Conservation (phyloP, 1,140 invertebrate species). For the Psix sp. region DNA sequence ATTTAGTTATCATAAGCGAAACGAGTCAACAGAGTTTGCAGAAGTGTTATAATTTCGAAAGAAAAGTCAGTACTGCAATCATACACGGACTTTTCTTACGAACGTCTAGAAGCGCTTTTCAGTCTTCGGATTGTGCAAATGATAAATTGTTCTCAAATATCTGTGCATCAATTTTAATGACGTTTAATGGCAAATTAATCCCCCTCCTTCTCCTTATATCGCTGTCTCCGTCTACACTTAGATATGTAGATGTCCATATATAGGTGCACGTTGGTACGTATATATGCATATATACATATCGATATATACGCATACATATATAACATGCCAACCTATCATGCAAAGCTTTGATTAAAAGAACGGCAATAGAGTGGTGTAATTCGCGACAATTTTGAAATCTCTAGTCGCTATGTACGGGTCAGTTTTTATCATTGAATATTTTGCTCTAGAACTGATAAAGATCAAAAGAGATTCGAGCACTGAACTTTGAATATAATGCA, state of each 20-base stretch:
- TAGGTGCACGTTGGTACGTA: no score
- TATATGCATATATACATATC: slow-evolving; percentile 1
- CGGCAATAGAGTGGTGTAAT: slow-evolving; percentile 29
- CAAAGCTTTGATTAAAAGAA: slow-evolving; percentile 9
- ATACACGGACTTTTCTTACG: slow-evolving; percentile 17
- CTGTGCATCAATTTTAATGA: slow-evolving; percentile 43
- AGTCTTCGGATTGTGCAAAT: slow-evolving; percentile 27
- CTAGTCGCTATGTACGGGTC: slow-evolving; percentile 13
- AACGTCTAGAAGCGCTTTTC: slow-evolving; percentile 12
- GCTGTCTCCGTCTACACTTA: no score
- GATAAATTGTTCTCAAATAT: slow-evolving; percentile 40
- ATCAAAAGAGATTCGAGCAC: slow-evolving; percentile 10
- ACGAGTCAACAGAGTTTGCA: slow-evolving; percentile 17
- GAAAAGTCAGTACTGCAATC: slow-evolving; percentile 15
- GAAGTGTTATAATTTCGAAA: slow-evolving; percentile 6
- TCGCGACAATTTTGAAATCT: slow-evolving; percentile 21
- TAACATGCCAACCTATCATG: no score
- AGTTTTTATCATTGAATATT: slow-evolving; percentile 23
- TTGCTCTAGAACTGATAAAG: slow-evolving; percentile 21
- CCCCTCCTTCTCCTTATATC: no score
- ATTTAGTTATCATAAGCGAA: slow-evolving; percentile 47
- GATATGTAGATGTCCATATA: background rate
- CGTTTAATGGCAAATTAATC: slow-evolving; percentile 15
- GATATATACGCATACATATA: slow-evolving; percentile 47
- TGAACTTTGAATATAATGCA: slow-evolving; percentile 31